Percentiles rank a stretch among this genome's conserved stretches.
Conservation (phyloP, 1,140 invertebrate species). For the Temnothorax longispinosus region DNA sequence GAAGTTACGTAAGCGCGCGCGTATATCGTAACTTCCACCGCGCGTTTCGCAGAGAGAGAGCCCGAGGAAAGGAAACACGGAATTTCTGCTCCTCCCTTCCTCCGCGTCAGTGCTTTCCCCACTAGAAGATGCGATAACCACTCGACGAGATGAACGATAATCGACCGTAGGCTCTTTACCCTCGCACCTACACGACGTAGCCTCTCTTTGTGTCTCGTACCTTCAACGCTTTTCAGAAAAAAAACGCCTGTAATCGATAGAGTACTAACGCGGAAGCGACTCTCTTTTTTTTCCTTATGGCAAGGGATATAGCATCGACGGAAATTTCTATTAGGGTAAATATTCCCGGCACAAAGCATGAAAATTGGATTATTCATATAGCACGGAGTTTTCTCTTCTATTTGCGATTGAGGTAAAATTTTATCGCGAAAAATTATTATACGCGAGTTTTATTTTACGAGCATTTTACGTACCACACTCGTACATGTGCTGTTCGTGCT, state of each 20-base stretch:
- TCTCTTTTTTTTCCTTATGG: background rate
- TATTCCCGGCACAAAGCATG: background rate
- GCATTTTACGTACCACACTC: background rate
- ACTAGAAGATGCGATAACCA: conserved; percentile 56
- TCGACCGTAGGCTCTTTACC: conserved; percentile 56
- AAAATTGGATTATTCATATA: background rate
- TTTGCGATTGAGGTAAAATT: conserved; percentile 1
- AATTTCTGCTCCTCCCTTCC: conserved; percentile 13
- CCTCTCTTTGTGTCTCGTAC: conserved; percentile 40
- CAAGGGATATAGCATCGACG: conserved; percentile 5
- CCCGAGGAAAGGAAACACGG: conserved; percentile 35
- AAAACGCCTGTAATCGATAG: conserved; percentile 41
- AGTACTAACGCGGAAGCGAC: conserved; percentile 21
- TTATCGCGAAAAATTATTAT: conserved; percentile 21
- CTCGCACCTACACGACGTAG: conserved; percentile 15
- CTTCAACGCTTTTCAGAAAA: conserved; percentile 50
- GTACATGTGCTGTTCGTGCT: background rate
- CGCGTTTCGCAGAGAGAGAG: background rate
- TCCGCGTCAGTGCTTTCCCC: conserved; percentile 49
- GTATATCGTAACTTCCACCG: conserved; percentile 8
- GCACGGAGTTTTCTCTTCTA: background rate
- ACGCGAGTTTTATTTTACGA: background rate
- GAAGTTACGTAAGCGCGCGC: background rate
- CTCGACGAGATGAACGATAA: conserved; percentile 62
- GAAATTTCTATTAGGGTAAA: conserved; percentile 19